A percentile compares a stretch with the other conserved stretches of the same genome.
Evolutionary conservation across 2,113 vertebrate genomes (phyloP).

Genomic region (Hystrix cristata): DNA sequence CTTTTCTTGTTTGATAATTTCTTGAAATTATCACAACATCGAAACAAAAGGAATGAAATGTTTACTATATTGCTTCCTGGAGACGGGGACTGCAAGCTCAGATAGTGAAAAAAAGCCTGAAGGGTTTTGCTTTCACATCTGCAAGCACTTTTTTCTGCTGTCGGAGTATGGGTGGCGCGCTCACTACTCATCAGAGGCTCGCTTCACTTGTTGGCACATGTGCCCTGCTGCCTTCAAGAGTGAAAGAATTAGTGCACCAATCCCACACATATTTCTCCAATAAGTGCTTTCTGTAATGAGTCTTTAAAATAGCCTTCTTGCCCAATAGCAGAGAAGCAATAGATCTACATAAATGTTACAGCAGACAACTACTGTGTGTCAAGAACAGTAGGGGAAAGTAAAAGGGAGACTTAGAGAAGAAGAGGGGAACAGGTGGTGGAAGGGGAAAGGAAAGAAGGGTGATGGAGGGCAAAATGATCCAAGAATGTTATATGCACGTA

Average conservation of each 20-base stretch:
- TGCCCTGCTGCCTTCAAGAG: conserved; percentile 1
- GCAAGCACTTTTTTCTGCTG: conserved; percentile 81
- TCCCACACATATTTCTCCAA: background rate
- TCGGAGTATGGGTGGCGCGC: conserved; percentile 27
- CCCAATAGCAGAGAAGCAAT: background rate
- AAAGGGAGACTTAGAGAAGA: background rate
- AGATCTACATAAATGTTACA: conserved; percentile 1
- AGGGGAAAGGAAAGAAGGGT: background rate
- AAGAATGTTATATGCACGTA: background rate
- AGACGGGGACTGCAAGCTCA: conserved; percentile 80
- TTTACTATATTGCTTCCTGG: conserved; percentile 85
- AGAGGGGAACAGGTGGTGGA: background rate
- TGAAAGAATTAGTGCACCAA: background rate
- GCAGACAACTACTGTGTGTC: background rate
- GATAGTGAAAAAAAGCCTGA: conserved; percentile 78
- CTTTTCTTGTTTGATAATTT: conserved; percentile 84
- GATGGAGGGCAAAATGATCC: background rate
- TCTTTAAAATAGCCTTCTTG: conserved; percentile 43
- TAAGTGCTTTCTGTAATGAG: conserved; percentile 33
- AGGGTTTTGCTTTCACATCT: conserved; percentile 81
- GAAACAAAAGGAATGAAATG: conserved; percentile 84
- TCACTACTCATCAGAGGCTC: conserved; percentile 53
- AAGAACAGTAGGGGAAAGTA: background rate
- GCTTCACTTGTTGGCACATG: conserved; percentile 40
- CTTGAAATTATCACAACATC: conserved; percentile 81